phyloP scores from a whole-genome alignment of 92 coral and sea anemone species.

The Meandrina meandrites region DNA sequence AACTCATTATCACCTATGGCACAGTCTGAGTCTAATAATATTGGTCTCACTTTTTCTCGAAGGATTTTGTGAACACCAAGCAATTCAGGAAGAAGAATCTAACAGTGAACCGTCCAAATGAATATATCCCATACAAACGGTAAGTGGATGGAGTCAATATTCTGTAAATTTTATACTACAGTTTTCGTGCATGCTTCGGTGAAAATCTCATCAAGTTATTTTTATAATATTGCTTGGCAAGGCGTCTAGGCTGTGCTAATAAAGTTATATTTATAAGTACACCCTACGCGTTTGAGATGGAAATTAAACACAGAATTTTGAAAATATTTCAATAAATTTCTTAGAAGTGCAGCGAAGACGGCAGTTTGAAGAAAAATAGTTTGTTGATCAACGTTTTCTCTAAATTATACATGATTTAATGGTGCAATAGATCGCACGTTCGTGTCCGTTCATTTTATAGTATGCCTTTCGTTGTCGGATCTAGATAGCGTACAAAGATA shows the following conservation, averaged over 20 bases:
- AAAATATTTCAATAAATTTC: neutral
- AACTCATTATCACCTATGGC: neutral
- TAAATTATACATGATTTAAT: neutral
- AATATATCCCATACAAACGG: conserved; percentile 24
- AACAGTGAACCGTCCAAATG: neutral
- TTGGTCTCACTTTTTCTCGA: neutral
- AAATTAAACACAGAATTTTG: neutral
- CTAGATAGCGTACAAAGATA: neutral
- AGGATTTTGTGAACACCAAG: neutral
- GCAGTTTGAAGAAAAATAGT: neutral
- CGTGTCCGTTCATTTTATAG: neutral
- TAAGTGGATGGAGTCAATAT: neutral
- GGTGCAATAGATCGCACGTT: neutral
- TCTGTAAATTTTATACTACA: neutral
- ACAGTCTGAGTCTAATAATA: neutral
- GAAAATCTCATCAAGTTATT: neutral
- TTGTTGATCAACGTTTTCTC: neutral
- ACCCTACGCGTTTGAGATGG: neutral
- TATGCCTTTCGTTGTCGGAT: neutral
- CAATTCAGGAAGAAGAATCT: neutral
- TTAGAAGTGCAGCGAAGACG: neutral
- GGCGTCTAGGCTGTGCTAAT: too few relatives aligned
- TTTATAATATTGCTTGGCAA: too few relatives aligned
- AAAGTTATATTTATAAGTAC: too few relatives aligned
- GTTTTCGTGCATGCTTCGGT: neutral